Percentiles rank a stretch among this genome's conserved stretches.
Evolutionary conservation across 2,113 vertebrate genomes (phyloP).

Genomic region (Caloenas nicobarica): DNA sequence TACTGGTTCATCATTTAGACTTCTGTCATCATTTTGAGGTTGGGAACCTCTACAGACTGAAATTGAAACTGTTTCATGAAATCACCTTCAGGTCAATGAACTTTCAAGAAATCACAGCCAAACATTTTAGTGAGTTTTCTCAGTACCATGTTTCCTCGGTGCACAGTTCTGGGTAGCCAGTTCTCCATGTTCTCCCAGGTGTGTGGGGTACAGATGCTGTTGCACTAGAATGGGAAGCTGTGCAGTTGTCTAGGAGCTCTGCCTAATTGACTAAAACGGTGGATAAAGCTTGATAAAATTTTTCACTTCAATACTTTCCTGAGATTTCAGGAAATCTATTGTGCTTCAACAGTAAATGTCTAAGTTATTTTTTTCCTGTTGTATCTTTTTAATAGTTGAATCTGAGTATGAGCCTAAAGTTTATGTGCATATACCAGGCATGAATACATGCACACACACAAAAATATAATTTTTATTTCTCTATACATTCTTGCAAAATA

Average conservation of each 20-base stretch:
- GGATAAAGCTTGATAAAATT: not conserved
- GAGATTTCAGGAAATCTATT: not conserved
- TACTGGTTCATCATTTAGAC: not conserved
- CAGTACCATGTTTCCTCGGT: fast-evolving
- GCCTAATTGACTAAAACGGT: not conserved
- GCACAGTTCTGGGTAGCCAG: not conserved
- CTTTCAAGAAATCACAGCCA: not conserved
- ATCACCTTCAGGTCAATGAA: not conserved
- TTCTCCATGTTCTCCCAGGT: not conserved
- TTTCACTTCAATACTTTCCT: not conserved
- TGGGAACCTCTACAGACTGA: not conserved
- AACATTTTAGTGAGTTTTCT: not conserved
- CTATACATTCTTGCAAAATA: not conserved
- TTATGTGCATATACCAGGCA: not conserved
- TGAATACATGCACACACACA: not conserved
- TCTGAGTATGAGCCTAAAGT: not conserved
- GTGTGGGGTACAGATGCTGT: fast-evolving
- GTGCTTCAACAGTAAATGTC: not conserved
- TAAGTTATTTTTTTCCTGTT: not conserved
- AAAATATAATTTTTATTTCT: not conserved
- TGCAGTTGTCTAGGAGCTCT: not conserved
- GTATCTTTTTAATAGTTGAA: not conserved
- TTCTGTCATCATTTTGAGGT: not conserved
- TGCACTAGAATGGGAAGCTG: not conserved
- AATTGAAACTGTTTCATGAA: not conserved